A percentile compares a stretch with the other conserved stretches of the same genome.
These are phyloP conservation scores for Chalcosyrphus nemorum DNA, from an alignment of 2,888 invertebrate species.

Conservation along the genomic window DNA sequence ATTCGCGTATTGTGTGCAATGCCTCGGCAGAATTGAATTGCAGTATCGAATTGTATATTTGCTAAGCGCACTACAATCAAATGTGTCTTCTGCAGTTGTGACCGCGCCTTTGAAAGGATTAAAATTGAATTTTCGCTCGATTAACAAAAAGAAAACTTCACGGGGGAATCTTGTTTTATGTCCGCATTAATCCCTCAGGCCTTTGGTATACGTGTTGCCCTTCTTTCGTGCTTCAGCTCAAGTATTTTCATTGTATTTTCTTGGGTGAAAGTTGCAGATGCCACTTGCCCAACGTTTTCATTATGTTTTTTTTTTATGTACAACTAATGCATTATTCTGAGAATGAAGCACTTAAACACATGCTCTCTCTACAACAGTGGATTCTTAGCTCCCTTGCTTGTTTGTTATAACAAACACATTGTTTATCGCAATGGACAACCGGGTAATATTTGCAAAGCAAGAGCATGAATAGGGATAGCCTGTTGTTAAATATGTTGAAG, in stretches of 20 bases:
- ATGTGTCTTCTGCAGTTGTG: constrained; percentile 24
- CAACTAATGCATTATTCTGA: constrained; percentile 66
- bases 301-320: constrained; percentile 50
- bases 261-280: constrained; percentile 64
- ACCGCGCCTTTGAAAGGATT: constrained; percentile 19
- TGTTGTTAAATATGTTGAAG: constrained; percentile 39
- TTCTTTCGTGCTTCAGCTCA: constrained; percentile 26
- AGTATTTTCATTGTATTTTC: constrained; percentile 52
- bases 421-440: constrained; percentile 46
- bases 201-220: constrained; percentile 40
- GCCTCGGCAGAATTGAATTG: neutral
- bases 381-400: constrained; percentile 29
- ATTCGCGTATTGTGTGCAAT: constrained; percentile 1
- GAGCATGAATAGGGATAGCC: constrained; percentile 13
- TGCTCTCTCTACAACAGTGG: constrained; percentile 45
- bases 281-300: constrained; percentile 57
- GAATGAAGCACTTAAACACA: constrained; percentile 63
- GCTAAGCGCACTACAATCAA: constrained; percentile 15
- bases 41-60: neutral
- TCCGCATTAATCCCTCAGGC: constrained; percentile 47
- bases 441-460: constrained; percentile 37
- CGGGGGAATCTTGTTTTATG: constrained; percentile 14
- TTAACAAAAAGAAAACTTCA: constrained; percentile 33
- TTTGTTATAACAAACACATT: constrained; percentile 57
- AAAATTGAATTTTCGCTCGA: constrained; percentile 42